A percentile compares a stretch with the other conserved stretches of the same genome.
Conservation (phyloP, 2,113 vertebrate genomes). For the Nothocercus julius region DNA sequence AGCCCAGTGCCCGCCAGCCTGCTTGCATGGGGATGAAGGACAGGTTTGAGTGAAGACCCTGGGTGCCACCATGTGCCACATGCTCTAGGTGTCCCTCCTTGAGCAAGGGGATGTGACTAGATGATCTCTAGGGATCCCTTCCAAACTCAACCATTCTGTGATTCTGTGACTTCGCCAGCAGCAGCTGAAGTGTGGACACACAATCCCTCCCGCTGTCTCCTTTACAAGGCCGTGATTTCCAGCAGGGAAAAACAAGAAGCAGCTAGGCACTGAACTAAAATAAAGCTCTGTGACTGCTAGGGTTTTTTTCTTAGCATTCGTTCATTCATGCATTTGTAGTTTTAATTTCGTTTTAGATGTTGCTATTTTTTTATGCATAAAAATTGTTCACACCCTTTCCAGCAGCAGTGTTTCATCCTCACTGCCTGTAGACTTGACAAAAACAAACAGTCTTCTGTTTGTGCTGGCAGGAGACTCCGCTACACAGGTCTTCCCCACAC, state of each 20-base stretch:
- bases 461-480: not conserved
- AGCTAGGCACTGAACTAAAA: not conserved
- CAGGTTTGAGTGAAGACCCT: not conserved
- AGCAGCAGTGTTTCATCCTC: not conserved
- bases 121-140: too few species aligned
- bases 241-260: slow-evolving; percentile 28
- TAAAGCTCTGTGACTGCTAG: not conserved
- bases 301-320: not conserved
- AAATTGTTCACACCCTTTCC: not conserved
- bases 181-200: not conserved
- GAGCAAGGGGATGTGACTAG: too few species aligned
- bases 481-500: not conserved
- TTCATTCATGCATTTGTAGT: not conserved
- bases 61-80: not conserved
- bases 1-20: not conserved
- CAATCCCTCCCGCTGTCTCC: not conserved
- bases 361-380: not conserved
- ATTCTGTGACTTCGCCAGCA: not conserved
- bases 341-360: not conserved
- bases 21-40: not conserved
- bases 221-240: not conserved
- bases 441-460: not conserved
- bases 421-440: not conserved
- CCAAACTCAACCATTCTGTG: too few species aligned
- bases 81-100: too few species aligned